These are phyloP conservation scores for Drosophila basisetae DNA, from an alignment of 2,888 invertebrate genomes.

Conservation along the genomic window DNA sequence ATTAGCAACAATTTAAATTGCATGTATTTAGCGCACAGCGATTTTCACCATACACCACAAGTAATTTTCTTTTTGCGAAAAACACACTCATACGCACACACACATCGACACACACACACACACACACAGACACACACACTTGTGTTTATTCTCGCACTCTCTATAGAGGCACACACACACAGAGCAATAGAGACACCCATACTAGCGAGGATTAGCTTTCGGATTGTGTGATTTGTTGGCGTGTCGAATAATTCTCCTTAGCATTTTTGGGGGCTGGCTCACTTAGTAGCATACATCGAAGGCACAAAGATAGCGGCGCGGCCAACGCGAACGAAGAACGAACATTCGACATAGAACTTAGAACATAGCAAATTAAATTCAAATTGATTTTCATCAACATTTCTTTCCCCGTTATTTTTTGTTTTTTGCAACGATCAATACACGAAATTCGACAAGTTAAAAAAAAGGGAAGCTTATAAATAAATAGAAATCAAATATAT, in stretches of 20 bases:
- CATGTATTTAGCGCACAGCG: conserved; percentile 50
- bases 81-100: background rate
- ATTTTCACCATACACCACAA: conserved; percentile 43
- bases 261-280: conserved; percentile 43
- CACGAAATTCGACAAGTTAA: conserved; percentile 29
- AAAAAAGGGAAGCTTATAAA: conserved; percentile 20
- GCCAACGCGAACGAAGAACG: conserved; percentile 75
- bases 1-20: conserved; percentile 63
- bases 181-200: conserved; percentile 5
- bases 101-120: background rate
- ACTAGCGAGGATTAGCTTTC: conserved; percentile 49
- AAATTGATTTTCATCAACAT: conserved; percentile 29
- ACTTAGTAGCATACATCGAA: conserved; percentile 81
- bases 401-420: background rate
- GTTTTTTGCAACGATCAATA: conserved; percentile 36
- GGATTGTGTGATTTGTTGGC: conserved; percentile 34
- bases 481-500: conserved; percentile 17
- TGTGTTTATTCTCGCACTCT: background rate
- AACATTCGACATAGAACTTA: conserved; percentile 70
- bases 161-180: background rate
- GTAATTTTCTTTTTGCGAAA: conserved; percentile 44
- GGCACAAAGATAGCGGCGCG: conserved; percentile 78
- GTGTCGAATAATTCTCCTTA: conserved; percentile 52
- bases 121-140: background rate
- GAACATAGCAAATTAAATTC: conserved; percentile 60